Percentiles rank a stretch among this genome's conserved stretches.
Evolutionary conservation across 2,888 invertebrate genomes (phyloP).

Genomic region (Metallyticus violacea): DNA sequence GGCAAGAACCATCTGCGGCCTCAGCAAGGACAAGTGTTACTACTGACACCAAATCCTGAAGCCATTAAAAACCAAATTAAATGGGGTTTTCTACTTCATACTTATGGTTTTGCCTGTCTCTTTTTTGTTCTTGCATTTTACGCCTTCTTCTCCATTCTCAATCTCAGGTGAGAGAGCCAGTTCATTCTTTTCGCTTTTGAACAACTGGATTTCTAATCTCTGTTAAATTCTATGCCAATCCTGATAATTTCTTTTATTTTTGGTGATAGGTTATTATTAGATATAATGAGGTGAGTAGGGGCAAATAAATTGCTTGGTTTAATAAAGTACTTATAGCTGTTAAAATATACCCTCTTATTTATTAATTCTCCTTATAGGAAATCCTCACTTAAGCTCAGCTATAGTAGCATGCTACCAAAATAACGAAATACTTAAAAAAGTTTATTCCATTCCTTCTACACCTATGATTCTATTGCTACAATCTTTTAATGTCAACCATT

Average conservation of each 20-base stretch:
- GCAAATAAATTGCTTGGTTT: background rate
- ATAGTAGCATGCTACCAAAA: too few species aligned
- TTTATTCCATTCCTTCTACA: background rate
- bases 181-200: background rate
- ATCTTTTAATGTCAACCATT: background rate
- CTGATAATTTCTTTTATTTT: background rate
- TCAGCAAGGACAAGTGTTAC: conserved; percentile 5
- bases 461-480: background rate
- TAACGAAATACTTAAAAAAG: background rate
- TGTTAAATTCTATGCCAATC: background rate
- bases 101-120: conserved; percentile 55
- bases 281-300: background rate
- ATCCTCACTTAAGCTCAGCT: background rate
- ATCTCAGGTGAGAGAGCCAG: conserved; percentile 47
- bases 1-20: background rate
- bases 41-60: conserved; percentile 42
- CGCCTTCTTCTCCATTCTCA: conserved; percentile 54
- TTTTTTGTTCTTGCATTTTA: conserved; percentile 56
- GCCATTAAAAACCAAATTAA: conserved; percentile 48
- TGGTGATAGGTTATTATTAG: background rate
- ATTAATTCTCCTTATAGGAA: background rate
- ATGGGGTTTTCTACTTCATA: conserved; percentile 55
- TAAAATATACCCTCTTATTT: background rate
- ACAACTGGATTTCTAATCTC: background rate
- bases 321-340: background rate